phyloP scores from a whole-genome alignment of 2,888 invertebrate genomes.

The Cactoblastis cactorum region DNA sequence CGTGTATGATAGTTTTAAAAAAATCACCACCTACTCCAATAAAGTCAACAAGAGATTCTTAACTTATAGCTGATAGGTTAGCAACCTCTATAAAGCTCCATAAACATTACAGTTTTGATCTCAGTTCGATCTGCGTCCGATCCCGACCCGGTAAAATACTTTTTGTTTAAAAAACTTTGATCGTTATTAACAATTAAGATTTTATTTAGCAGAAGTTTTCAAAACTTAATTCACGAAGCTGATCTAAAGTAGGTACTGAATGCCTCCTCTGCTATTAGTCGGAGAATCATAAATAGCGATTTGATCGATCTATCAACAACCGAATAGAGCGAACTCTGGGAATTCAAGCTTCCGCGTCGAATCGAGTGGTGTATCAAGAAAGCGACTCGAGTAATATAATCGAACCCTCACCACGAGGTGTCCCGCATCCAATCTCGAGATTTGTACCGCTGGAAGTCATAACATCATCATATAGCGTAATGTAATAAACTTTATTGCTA shows the following conservation, averaged over 20 bases:
- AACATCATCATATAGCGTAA: conserved; percentile 23
- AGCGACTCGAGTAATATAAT: conserved; percentile 67
- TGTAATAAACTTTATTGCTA: conserved; percentile 36
- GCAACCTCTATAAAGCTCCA: no score
- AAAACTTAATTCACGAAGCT: neutral
- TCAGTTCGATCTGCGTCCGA: no score
- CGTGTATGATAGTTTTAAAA: no score
- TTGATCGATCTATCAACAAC: conserved; percentile 48
- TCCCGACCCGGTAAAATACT: no score
- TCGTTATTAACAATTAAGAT: no score
- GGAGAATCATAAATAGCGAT: conserved; percentile 10
- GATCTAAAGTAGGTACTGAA: neutral
- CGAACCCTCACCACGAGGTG: conserved; percentile 59
- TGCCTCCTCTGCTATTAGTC: neutral
- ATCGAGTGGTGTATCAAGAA: conserved; percentile 68
- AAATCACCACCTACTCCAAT: no score
- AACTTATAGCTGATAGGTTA: no score
- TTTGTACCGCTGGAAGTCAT: conserved; percentile 48
- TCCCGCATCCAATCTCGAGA: conserved; percentile 68
- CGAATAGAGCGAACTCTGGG: conserved; percentile 38
- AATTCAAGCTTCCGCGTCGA: conserved; percentile 55
- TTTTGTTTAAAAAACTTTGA: no score
- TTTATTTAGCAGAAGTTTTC: neutral
- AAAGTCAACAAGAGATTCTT: no score
- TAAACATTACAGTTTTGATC: no score